Evolutionary conservation across 2,888 invertebrate species (phyloP).

Genomic region (Criorhina ranunculi): DNA sequence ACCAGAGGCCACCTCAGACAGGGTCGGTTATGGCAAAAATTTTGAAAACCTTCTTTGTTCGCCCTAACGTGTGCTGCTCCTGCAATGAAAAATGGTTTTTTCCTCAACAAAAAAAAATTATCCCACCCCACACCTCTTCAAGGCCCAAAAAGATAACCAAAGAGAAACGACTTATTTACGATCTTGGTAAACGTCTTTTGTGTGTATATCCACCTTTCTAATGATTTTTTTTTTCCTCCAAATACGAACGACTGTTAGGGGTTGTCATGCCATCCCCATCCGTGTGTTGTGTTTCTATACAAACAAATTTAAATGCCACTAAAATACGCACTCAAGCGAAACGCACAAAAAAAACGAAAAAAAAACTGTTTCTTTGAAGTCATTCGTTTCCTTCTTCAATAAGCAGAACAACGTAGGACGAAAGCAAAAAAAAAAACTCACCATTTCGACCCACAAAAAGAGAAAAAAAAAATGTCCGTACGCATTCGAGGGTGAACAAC

Average conservation of each 20-base stretch:
- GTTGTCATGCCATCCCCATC: conserved; percentile 72
- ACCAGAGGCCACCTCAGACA: background rate
- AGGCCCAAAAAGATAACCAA: conserved; percentile 57
- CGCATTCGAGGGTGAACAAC: conserved; percentile 73
- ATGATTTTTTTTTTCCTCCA: conserved; percentile 40
- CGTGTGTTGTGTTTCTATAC: conserved; percentile 71
- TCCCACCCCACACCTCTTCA: background rate
- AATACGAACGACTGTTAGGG: conserved; percentile 9
- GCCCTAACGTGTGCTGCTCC: conserved; percentile 59
- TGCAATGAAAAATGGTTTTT: conserved; percentile 73
- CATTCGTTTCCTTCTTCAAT: conserved; percentile 73
- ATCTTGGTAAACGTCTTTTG: conserved; percentile 73
- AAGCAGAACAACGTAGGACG: conserved; percentile 61
- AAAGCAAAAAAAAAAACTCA: conserved; percentile 21
- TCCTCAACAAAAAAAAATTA: conserved; percentile 47
- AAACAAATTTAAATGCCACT: conserved; percentile 77
- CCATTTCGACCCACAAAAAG: conserved; percentile 29
- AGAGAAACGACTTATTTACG: conserved; percentile 74
- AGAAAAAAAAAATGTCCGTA: conserved; percentile 74
- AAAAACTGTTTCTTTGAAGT: conserved; percentile 70
- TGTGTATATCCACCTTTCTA: conserved; percentile 47
- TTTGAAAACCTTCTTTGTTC: conserved; percentile 42
- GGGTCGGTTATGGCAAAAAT: conserved; percentile 18
- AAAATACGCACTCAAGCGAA: conserved; percentile 74
- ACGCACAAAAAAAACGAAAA: conserved; percentile 36